Base-by-base conservation (phyloP, 2,113 vertebrate species). In the Amblyopsis rosae region DNA sequence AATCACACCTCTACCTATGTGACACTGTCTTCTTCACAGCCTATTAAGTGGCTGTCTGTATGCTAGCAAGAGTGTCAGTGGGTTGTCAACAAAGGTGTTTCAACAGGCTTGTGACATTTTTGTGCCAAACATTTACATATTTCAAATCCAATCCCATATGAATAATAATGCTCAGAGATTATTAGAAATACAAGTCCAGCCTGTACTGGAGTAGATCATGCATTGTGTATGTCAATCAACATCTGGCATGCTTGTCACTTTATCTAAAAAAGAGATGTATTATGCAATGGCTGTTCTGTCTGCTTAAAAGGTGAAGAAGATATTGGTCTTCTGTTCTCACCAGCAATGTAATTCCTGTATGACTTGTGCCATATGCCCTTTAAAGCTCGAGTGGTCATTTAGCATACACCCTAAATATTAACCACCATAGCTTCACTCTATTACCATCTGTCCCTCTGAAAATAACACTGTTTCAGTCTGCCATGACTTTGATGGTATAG, bases 321-420 rank as follows among this genome's bases (percentile, higher is more conserved):
- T 80, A 70, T 80, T 65, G 63, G 70, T 80, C 84, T 81, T 81
- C 82, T 86, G 84, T 73, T 81, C 72, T 75, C 57, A 17, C 79
- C 70, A 68, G 79, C 67, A 62, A 80, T 88, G 86, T 77, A 82
- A 76, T 84, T 76, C 81, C 82, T 82, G 76, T 82, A 82, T 81
- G 82, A 83, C 57, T 80, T 46, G 65, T 75, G 75, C 89, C 82
- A 83, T 87, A 85, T 89, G 86, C 82, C 81, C 85, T 84, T 88
- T 76, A 83, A 84, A 86, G 81, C 86, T 85, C 45, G 19, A 82
- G 69, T 73, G 81, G 79, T 74, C 67, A 67, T 79, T 83, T 80
- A 83, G 66, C 79, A 79, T 82, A 73, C 77, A 83, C 55, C 70
- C 70, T 77, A 83, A 87, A 85, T 87, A 85, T 82, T 84, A 85